These are phyloP conservation scores for Patella vulgata DNA, from an alignment of 1,140 invertebrate genomes.

Conservation along the genomic window DNA sequence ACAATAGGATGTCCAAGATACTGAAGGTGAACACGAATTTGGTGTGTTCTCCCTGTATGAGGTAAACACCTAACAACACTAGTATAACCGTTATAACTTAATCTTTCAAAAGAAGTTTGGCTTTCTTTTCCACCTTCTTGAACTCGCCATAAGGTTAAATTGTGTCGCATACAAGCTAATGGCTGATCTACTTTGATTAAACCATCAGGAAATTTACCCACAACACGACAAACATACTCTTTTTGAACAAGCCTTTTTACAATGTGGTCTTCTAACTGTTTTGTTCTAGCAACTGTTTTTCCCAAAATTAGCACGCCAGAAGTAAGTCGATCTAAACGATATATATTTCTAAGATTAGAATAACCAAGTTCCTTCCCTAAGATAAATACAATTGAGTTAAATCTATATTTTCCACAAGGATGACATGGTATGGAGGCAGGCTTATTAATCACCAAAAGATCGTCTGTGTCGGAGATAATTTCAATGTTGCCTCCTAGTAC, in stretches of 20 bases:
- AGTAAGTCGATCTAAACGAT: constrained; percentile 84
- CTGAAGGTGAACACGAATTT: constrained; percentile 98
- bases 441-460: constrained; percentile 99
- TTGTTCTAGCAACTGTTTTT: constrained; percentile 71
- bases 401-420: constrained; percentile 94
- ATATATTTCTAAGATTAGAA: constrained; percentile 86
- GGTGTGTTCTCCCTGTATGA: constrained; percentile 96
- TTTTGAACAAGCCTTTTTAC: constrained; percentile 91
- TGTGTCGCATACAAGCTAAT: constrained; percentile 92
- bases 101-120: constrained; percentile 86
- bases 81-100: constrained; percentile 85
- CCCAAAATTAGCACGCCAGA: constrained; percentile 95
- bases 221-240: constrained; percentile 96
- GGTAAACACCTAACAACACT: constrained; percentile 92
- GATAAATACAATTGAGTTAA: constrained; percentile 96
- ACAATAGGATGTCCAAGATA: constrained; percentile 96
- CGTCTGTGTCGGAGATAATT: constrained; percentile 96
- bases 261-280: constrained; percentile 74
- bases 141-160: constrained; percentile 95
- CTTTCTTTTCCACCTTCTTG: constrained; percentile 88
- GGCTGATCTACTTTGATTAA: constrained; percentile 87
- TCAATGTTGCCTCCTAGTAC: constrained; percentile 92
- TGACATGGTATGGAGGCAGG: constrained; percentile 99
- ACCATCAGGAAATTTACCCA: constrained; percentile 93
- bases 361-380: constrained; percentile 95